Conservation (phyloP, 2,888 invertebrate genomes). For the Diarsia dahlii region DNA sequence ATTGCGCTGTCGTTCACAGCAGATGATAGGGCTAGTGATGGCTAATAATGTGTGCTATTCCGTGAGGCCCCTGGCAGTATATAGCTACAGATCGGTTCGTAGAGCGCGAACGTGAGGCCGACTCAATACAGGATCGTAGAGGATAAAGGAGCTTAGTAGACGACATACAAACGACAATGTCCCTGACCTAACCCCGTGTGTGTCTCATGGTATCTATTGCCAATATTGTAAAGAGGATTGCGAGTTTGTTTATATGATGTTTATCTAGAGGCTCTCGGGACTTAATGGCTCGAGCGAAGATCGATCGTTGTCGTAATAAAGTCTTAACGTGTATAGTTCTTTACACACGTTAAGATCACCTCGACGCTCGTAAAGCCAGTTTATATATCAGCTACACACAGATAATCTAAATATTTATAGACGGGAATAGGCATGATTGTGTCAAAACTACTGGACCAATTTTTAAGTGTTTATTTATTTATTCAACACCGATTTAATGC, state of each 20-base stretch:
- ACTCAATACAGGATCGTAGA: conserved; percentile 57
- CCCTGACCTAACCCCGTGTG: conserved; percentile 58
- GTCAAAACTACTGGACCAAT: not conserved
- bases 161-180: conserved; percentile 59
- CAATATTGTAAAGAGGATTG: conserved; percentile 61
- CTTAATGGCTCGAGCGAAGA: conserved; percentile 51
- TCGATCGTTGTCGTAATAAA: conserved; percentile 51
- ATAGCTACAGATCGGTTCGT: conserved; percentile 32
- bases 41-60: conserved; percentile 54
- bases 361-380: conserved; percentile 2
- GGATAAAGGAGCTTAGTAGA: conserved; percentile 62
- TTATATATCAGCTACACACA: conserved; percentile 7
- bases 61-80: conserved; percentile 49
- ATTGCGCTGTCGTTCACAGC: conserved; percentile 63
- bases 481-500: too few species aligned
- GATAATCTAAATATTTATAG: conserved; percentile 33
- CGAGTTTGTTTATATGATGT: conserved; percentile 57
- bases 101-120: conserved; percentile 41
- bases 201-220: conserved; percentile 54
- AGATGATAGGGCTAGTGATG: conserved; percentile 55
- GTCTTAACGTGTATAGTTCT: conserved; percentile 44
- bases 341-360: conserved; percentile 41
- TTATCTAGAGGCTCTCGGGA: conserved; percentile 45
- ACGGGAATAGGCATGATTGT: conserved; percentile 16
- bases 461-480: not conserved